Conservation (phyloP, 1,140 invertebrate species). For the Drosophila nigromelanica region DNA sequence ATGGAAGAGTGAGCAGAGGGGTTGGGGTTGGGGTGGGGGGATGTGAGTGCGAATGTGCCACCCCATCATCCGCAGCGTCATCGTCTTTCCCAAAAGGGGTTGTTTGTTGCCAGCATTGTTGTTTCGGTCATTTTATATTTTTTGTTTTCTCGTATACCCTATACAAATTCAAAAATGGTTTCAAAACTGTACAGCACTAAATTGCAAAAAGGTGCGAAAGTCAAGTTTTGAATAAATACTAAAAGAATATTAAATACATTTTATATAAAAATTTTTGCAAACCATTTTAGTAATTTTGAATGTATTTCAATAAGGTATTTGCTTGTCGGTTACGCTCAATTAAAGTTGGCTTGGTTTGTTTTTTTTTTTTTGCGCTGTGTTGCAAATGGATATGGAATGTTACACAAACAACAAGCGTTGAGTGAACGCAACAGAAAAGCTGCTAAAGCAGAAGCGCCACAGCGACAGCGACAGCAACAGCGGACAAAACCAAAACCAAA, state of each 20-base stretch:
- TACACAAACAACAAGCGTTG: constrained; percentile 68
- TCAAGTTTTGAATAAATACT: no score
- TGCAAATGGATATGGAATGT: constrained; percentile 79
- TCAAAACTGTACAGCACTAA: no score
- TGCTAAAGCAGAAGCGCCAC: constrained; percentile 40
- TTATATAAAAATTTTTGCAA: no score
- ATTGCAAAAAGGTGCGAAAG: no score
- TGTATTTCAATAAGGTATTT: no score
- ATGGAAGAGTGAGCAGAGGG: background rate
- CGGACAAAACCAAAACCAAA: constrained; percentile 26
- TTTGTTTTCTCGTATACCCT: constrained; percentile 19
- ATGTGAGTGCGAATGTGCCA: constrained; percentile 37
- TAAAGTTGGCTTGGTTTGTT: no score
- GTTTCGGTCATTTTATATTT: constrained; percentile 30
- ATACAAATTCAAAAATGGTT: background rate
- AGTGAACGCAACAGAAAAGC: constrained; percentile 50
- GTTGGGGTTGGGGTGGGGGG: background rate
- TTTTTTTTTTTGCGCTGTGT: constrained; percentile 41
- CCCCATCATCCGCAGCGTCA: constrained; percentile 34
- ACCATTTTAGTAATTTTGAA: no score
- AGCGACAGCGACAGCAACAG: constrained; percentile 32
- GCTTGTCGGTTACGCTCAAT: no score
- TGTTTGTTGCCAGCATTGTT: constrained; percentile 51
- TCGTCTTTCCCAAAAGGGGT: constrained; percentile 58
- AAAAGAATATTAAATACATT: no score